These are phyloP conservation scores for Lasiurus borealis DNA, from an alignment of 2,113 vertebrate species.

Conservation along the genomic window DNA sequence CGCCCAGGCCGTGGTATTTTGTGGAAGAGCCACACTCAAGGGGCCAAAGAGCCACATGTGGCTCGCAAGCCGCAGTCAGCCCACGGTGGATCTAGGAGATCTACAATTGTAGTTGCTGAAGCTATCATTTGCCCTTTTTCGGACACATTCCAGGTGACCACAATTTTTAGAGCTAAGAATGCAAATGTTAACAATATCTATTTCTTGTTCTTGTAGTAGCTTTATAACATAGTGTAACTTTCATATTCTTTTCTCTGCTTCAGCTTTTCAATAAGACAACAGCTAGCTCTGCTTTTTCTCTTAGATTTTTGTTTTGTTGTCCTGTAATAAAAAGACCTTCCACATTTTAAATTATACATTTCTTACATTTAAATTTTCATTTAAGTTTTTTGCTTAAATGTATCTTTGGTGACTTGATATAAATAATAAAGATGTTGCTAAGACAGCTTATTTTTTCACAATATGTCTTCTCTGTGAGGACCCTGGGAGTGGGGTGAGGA, in stretches of 20 bases:
- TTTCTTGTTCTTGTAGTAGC: slow-evolving; percentile 14
- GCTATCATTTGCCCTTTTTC: not conserved
- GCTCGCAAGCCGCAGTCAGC: too few species aligned
- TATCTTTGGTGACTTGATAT: slow-evolving; percentile 11
- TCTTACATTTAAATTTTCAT: slow-evolving; percentile 6
- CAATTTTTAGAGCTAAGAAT: slow-evolving; percentile 21
- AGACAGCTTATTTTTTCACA: not conserved
- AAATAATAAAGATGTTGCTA: slow-evolving; percentile 33
- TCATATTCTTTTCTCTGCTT: not conserved
- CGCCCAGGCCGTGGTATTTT: too few species aligned
- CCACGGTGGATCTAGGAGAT: not conserved
- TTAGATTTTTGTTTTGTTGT: slow-evolving; percentile 53
- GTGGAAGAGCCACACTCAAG: too few species aligned
- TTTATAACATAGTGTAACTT: not conserved
- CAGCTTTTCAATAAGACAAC: not conserved
- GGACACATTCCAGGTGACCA: not conserved
- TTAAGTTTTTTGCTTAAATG: slow-evolving; percentile 17
- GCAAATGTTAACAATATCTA: not conserved
- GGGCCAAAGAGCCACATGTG: too few species aligned
- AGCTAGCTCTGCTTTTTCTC: not conserved
- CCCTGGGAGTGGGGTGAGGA: not conserved
- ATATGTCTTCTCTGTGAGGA: not conserved
- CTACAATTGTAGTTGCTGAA: not conserved
- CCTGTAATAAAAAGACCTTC: not conserved
- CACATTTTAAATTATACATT: slow-evolving; percentile 40